Evolutionary conservation across 2,888 invertebrate species (phyloP).

Genomic region (Mimas tiliae): DNA sequence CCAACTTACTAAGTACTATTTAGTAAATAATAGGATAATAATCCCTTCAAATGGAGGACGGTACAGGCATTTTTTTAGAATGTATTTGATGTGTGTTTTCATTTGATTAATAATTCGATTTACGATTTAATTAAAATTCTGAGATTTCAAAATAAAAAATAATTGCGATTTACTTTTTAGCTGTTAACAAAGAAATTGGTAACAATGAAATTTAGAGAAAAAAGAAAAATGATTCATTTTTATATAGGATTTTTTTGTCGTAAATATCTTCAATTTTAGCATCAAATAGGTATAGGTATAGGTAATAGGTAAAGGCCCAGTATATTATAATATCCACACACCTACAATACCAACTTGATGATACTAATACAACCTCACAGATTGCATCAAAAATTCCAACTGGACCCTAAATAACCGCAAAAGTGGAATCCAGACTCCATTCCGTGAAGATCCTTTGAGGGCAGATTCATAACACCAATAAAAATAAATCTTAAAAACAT

Average conservation of each 20-base stretch:
- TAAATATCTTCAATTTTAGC: not conserved
- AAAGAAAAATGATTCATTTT: not conserved
- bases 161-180: not conserved
- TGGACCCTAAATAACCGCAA: conserved; percentile 32
- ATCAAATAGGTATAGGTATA: too few relatives aligned
- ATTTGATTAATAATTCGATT: conserved; percentile 8
- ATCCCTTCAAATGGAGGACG: too few relatives aligned
- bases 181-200: not conserved
- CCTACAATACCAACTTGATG: conserved; percentile 1
- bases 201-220: not conserved
- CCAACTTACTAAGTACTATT: too few relatives aligned
- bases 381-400: conserved; percentile 25
- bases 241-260: not conserved
- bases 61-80: not conserved
- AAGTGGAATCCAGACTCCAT: conserved; percentile 67
- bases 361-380: conserved; percentile 9
- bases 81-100: not conserved
- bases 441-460: conserved; percentile 69
- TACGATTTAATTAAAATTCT: not conserved
- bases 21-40: too few relatives aligned
- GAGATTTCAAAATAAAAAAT: not conserved
- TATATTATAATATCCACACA: not conserved
- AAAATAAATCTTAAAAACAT: conserved; percentile 50
- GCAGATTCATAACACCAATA: conserved; percentile 40
- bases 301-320: too few relatives aligned